These are phyloP conservation scores for Tipula confusa DNA, from an alignment of 2,888 invertebrate genomes.

Conservation along the genomic window DNA sequence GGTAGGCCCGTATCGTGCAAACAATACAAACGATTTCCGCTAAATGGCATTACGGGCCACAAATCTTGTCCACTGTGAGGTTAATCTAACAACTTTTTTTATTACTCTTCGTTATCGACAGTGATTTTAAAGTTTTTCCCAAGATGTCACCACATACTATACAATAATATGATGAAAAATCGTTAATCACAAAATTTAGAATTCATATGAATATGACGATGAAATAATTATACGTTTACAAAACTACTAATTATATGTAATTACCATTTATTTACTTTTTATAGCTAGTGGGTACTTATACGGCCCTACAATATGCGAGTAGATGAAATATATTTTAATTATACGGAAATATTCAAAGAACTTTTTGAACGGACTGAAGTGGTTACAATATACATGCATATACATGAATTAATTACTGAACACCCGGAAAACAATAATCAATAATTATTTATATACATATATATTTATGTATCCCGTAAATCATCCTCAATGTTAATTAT, in stretches of 20 bases:
- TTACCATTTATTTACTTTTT: neutral
- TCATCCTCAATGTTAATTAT: neutral
- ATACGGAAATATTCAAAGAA: neutral
- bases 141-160: neutral
- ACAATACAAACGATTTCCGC: too few relatives aligned
- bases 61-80: too few relatives aligned
- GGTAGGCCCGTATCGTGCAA: too few relatives aligned
- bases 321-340: neutral
- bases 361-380: neutral
- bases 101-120: neutral
- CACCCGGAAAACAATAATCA: neutral
- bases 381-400: too few relatives aligned
- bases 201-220: neutral
- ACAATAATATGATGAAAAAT: neutral
- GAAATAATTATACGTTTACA: neutral
- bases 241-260: neutral
- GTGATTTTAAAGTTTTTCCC: neutral
- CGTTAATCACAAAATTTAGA: neutral
- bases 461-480: neutral
- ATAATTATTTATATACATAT: neutral
- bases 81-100: neutral
- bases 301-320: neutral
- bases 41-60: too few relatives aligned
- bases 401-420: neutral
- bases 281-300: neutral